A percentile compares a stretch with the other conserved stretches of the same genome.
Conservation (phyloP, 2,113 vertebrate species). For the Tachuris rubrigastra region DNA sequence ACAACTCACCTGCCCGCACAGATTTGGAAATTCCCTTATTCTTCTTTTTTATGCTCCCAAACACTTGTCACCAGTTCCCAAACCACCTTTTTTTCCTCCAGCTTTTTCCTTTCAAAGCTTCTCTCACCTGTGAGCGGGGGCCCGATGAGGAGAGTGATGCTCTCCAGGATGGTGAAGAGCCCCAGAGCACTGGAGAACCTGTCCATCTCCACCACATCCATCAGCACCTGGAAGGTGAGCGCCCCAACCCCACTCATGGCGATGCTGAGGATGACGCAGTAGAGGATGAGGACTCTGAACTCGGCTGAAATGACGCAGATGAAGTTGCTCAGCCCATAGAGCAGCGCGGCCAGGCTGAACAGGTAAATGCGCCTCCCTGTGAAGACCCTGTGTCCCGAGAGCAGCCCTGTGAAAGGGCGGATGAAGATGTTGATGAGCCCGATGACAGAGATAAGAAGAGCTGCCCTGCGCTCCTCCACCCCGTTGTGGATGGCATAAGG, state of each 20-base stretch:
- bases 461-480: slow-evolving; percentile 80
- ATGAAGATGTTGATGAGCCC: slow-evolving; percentile 89
- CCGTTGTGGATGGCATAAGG: slow-evolving; percentile 80
- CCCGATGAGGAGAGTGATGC: slow-evolving; percentile 84
- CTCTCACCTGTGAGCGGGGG: slow-evolving; percentile 87
- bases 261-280: slow-evolving; percentile 81
- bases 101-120: neutral
- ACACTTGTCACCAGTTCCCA: neutral
- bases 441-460: slow-evolving; percentile 84
- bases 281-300: slow-evolving; percentile 80
- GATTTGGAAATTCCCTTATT: neutral
- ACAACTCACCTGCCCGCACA: neutral
- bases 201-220: slow-evolving; percentile 90
- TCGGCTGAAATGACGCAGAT: slow-evolving; percentile 78
- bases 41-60: neutral
- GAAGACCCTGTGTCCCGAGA: slow-evolving; percentile 77
- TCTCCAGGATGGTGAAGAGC: slow-evolving; percentile 87
- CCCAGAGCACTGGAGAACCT: slow-evolving; percentile 90
- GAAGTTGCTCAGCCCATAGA: slow-evolving; percentile 88
- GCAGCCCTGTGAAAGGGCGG: slow-evolving; percentile 79
- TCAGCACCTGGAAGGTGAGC: slow-evolving; percentile 89
- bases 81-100: neutral
- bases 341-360: slow-evolving; percentile 75
- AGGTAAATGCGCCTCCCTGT: slow-evolving; percentile 81
- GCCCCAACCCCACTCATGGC: slow-evolving; percentile 88